These are phyloP conservation scores for Hetaerina titia DNA, from an alignment of 2,888 invertebrate species.

Conservation along the genomic window DNA sequence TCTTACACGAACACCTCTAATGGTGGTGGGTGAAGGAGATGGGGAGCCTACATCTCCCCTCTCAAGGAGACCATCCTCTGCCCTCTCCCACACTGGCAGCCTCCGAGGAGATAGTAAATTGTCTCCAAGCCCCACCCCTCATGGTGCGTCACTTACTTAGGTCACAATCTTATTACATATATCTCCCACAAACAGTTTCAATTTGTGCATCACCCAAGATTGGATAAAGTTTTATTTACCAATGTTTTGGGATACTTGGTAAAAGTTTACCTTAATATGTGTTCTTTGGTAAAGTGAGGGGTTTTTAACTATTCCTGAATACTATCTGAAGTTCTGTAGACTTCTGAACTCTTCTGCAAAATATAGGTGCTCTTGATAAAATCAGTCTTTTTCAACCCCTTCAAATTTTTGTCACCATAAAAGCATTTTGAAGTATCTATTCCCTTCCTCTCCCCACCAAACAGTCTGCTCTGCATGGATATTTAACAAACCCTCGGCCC, in stretches of 20 bases:
- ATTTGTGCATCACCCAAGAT: too few relatives aligned
- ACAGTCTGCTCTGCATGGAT: neutral
- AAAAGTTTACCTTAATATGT: too few relatives aligned
- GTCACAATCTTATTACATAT: constrained; percentile 74
- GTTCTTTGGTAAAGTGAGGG: too few relatives aligned
- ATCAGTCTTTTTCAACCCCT: too few relatives aligned
- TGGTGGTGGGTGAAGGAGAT: constrained; percentile 75
- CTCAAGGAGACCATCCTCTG: constrained; percentile 76
- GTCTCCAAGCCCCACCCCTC: constrained; percentile 75
- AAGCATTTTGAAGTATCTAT: too few relatives aligned
- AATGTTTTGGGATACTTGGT: too few relatives aligned
- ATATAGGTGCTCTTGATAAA: too few relatives aligned
- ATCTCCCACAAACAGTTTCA: too few relatives aligned
- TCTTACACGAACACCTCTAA: constrained; percentile 86
- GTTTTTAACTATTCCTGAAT: neutral
- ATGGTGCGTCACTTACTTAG: constrained; percentile 75
- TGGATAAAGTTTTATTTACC: too few relatives aligned
- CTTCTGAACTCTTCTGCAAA: too few relatives aligned
- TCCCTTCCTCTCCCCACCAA: too few relatives aligned
- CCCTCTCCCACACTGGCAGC: constrained; percentile 75
- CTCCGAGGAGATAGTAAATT: constrained; percentile 66
- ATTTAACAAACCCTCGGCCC: neutral
- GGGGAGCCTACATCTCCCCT: constrained; percentile 72
- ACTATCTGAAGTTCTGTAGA: neutral
- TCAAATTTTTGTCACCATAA: too few relatives aligned